A percentile compares a stretch with the other conserved stretches of the same genome.
phyloP scores from a whole-genome alignment of 2,113 vertebrate genomes.

The Atherinomorus stipes region DNA sequence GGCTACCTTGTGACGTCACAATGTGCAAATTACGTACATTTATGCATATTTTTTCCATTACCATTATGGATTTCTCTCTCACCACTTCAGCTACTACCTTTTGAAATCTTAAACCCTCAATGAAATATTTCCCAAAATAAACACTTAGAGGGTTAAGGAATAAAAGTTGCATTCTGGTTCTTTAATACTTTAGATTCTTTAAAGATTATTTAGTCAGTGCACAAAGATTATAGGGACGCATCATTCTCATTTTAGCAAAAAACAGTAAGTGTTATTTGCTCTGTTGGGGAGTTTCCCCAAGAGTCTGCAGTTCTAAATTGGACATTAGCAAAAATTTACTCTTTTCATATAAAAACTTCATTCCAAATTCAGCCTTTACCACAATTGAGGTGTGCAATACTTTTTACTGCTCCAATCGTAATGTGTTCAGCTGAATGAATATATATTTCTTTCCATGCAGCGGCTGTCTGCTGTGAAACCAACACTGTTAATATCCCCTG shows the following conservation, averaged over 20 bases:
- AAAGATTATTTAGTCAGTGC: neutral
- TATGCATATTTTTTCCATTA: no score
- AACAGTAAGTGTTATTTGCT: conserved; percentile 2
- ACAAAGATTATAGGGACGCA: neutral
- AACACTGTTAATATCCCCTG: neutral
- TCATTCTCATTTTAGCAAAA: conserved; percentile 28
- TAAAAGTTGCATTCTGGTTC: no score
- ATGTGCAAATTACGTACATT: no score
- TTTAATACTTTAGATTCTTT: neutral
- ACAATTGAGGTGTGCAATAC: conserved; percentile 1
- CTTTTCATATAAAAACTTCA: conserved; percentile 6
- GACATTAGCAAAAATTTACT: conserved; percentile 25
- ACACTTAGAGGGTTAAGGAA: no score
- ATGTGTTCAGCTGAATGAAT: conserved; percentile 5
- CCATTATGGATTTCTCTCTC: no score
- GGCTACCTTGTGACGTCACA: no score
- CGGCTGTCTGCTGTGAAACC: conserved; percentile 25
- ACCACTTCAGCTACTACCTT: no score
- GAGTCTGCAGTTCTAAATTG: conserved; percentile 5
- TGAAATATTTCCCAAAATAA: no score
- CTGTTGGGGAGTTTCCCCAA: conserved; percentile 8
- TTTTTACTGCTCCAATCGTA: neutral
- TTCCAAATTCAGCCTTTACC: neutral
- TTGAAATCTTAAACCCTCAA: no score
- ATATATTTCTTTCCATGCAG: neutral